A percentile compares a stretch with the other conserved stretches of the same genome.
These are phyloP conservation scores for Cheilosia scutellata DNA, from an alignment of 2,888 invertebrate genomes.

Conservation along the genomic window DNA sequence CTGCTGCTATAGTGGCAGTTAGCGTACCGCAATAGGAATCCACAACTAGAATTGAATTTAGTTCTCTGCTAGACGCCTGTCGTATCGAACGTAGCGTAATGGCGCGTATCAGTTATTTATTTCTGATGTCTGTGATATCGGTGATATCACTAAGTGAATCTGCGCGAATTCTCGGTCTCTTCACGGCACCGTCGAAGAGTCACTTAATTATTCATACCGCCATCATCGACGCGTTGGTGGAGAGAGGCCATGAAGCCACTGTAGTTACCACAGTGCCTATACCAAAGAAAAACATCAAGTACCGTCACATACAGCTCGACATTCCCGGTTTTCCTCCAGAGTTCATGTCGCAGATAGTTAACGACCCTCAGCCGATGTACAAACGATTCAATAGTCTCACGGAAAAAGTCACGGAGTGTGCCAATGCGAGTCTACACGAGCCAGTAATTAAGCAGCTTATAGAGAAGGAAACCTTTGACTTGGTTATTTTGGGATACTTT, in stretches of 20 bases:
- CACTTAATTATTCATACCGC: constrained; percentile 76
- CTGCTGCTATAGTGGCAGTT: not conserved
- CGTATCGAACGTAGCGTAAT: constrained; percentile 22
- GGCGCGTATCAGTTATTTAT: constrained; percentile 1
- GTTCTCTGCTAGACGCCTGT: constrained; percentile 1
- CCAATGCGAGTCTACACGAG: constrained; percentile 56
- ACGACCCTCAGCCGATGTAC: constrained; percentile 42
- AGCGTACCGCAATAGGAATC: not conserved
- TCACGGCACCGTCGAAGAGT: constrained; percentile 76
- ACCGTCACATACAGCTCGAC: constrained; percentile 45
- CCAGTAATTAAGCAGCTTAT: constrained; percentile 39
- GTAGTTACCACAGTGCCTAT: constrained; percentile 58
- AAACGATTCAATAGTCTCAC: constrained; percentile 24
- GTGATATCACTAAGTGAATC: constrained; percentile 26
- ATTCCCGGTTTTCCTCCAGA: constrained; percentile 27
- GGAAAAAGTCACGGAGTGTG: not conserved
- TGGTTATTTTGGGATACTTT: constrained; percentile 73
- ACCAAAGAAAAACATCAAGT: constrained; percentile 29
- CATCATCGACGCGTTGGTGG: constrained; percentile 76
- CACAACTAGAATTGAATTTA: not conserved
- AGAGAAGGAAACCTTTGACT: constrained; percentile 61
- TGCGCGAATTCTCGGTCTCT: constrained; percentile 68
- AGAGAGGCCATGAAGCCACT: constrained; percentile 77
- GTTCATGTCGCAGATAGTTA: constrained; percentile 11
- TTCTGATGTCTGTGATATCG: not conserved